Conservation (phyloP, 2,888 invertebrate genomes). For the Harmothoe impar region DNA sequence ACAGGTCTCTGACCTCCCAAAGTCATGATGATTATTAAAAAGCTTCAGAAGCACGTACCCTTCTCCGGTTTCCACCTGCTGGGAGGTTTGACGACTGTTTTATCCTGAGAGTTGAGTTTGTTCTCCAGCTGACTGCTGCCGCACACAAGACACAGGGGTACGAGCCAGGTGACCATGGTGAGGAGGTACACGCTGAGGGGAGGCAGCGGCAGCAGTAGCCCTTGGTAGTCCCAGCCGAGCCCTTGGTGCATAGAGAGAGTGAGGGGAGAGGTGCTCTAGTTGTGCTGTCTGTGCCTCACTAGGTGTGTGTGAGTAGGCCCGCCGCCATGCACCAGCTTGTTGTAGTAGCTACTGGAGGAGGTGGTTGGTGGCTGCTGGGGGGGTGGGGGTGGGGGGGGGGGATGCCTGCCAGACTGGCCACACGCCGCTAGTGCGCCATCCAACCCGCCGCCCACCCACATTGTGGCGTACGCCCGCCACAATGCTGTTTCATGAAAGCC, state of each 20-base stretch:
- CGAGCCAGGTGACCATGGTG: slow-evolving; percentile 45
- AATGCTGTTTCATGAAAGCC: no score
- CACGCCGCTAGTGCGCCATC: neutral
- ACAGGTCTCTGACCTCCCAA: no score
- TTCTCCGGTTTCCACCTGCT: slow-evolving; percentile 37
- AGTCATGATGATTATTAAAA: no score
- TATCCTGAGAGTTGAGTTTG: slow-evolving; percentile 9
- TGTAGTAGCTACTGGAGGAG: neutral
- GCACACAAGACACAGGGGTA: slow-evolving; percentile 38
- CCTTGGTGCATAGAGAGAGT: neutral
- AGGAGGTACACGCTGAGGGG: neutral
- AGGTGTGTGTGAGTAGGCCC: neutral
- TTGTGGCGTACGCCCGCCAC: neutral
- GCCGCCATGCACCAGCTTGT: no score
- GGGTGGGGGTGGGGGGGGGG: neutral
- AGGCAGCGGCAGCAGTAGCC: neutral
- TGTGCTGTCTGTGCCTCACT: neutral
- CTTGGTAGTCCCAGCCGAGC: slow-evolving; percentile 8
- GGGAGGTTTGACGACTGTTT: slow-evolving; percentile 18
- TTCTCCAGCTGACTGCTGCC: slow-evolving; percentile 51
- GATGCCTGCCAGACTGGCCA: neutral
- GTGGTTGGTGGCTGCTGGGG: neutral
- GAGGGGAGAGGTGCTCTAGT: neutral
- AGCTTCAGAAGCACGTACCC: neutral
- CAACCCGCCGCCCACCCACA: neutral